These are phyloP conservation scores for Drosophila carrolli DNA, from an alignment of 1,140 invertebrate genomes.

Conservation along the genomic window DNA sequence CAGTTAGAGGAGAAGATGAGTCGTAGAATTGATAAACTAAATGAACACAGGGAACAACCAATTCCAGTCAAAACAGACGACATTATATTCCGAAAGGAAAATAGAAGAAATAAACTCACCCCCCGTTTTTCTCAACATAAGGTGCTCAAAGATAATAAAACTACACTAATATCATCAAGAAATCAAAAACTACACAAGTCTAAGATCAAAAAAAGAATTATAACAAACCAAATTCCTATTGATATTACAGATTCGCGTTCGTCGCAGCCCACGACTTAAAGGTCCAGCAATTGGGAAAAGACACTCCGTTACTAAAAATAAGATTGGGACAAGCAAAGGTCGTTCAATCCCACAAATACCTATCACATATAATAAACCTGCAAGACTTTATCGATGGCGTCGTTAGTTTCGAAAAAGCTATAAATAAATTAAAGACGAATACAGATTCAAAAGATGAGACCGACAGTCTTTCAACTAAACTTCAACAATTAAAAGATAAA, in stretches of 20 bases:
- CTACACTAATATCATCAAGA: background rate
- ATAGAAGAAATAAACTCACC: slow-evolving; percentile 13
- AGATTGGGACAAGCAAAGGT: background rate
- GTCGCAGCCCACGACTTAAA: slow-evolving; percentile 1
- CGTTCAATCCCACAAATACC: background rate
- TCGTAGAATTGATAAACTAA: background rate
- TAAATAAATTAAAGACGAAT: background rate
- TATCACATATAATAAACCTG: background rate
- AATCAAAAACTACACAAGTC: slow-evolving; percentile 5
- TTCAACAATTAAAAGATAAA: slow-evolving; percentile 3
- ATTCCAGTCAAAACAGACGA: background rate
- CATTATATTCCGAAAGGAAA: slow-evolving; percentile 1
- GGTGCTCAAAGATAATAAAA: slow-evolving; percentile 1
- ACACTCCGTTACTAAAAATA: slow-evolving; percentile 2
- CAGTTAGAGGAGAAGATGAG: background rate
- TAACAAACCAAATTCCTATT: slow-evolving; percentile 1
- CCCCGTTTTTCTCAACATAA: slow-evolving; percentile 9
- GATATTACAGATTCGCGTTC: slow-evolving; percentile 6
- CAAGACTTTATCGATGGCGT: slow-evolving; percentile 7
- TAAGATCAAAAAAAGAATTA: background rate
- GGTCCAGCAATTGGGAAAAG: slow-evolving; percentile 2
- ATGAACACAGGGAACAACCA: slow-evolving; percentile 3
- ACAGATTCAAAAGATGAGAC: background rate
- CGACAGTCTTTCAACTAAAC: background rate
- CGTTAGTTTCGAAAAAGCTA: background rate